Conservation (phyloP, 2,888 invertebrate genomes). For the Lasioglossum leucozonium region DNA sequence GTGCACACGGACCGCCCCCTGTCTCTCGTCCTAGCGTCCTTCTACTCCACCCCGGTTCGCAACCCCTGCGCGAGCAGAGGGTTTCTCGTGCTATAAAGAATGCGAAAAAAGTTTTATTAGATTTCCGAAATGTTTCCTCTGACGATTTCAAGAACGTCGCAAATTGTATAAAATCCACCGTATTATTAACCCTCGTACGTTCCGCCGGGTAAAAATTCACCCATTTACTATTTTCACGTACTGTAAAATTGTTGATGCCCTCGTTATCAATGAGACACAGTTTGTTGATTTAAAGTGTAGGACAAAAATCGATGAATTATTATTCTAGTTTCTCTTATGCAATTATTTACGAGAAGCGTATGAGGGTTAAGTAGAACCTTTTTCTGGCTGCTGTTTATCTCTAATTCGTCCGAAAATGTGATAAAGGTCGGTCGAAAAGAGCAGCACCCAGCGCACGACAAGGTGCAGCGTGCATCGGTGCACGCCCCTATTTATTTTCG, state of each 20-base stretch:
- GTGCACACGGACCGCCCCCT: slow-evolving; percentile 1
- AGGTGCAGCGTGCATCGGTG: neutral
- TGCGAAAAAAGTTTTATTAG: neutral
- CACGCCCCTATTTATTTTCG: neutral
- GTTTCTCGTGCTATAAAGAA: neutral
- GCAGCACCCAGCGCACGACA: neutral
- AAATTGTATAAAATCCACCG: too few species aligned
- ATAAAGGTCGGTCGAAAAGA: neutral
- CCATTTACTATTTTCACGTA: too few species aligned
- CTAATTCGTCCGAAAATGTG: neutral
- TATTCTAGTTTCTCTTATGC: too few species aligned
- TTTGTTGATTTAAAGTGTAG: too few species aligned
- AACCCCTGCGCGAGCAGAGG: neutral
- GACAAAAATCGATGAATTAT: too few species aligned
- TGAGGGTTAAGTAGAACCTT: too few species aligned
- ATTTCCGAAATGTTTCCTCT: neutral
- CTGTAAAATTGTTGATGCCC: too few species aligned
- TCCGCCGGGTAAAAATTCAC: too few species aligned
- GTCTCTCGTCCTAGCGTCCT: neutral
- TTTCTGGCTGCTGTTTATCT: too few species aligned
- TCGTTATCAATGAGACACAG: too few species aligned
- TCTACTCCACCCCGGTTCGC: neutral
- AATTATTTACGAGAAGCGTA: too few species aligned
- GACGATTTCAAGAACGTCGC: neutral
- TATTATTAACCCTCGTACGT: too few species aligned